Conservation (phyloP, 1,140 invertebrate species). For the Euura lappo region DNA sequence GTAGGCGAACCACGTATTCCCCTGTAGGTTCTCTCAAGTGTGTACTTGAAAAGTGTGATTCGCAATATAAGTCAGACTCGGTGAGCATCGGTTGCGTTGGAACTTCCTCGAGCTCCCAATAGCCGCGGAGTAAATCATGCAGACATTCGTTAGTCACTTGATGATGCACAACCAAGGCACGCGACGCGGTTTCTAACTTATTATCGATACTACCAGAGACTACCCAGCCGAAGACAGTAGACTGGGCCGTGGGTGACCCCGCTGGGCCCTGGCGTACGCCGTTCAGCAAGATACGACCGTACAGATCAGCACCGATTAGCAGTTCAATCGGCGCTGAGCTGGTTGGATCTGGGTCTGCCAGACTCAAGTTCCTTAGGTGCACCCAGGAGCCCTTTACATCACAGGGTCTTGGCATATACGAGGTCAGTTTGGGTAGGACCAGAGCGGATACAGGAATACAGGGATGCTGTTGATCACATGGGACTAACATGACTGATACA, state of each 20-base stretch:
- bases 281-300: too few species aligned
- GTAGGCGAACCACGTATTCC: neutral
- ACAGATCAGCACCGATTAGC: too few species aligned
- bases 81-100: neutral
- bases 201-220: neutral
- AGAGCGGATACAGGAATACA: neutral
- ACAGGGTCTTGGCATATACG: neutral
- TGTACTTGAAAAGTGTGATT: neutral
- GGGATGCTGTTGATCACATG: neutral
- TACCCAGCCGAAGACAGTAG: constrained; percentile 7
- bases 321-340: neutral
- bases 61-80: neutral
- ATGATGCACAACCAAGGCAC: neutral
- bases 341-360: neutral
- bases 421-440: neutral
- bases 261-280: too few species aligned
- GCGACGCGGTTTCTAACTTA: neutral
- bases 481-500: neutral
- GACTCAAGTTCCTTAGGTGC: neutral
- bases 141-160: neutral
- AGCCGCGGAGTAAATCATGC: neutral
- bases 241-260: neutral
- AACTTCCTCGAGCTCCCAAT: neutral
- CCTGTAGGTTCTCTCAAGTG: neutral
- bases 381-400: neutral